phyloP scores from a whole-genome alignment of 2,888 invertebrate genomes.

The Andricus quercusramuli region DNA sequence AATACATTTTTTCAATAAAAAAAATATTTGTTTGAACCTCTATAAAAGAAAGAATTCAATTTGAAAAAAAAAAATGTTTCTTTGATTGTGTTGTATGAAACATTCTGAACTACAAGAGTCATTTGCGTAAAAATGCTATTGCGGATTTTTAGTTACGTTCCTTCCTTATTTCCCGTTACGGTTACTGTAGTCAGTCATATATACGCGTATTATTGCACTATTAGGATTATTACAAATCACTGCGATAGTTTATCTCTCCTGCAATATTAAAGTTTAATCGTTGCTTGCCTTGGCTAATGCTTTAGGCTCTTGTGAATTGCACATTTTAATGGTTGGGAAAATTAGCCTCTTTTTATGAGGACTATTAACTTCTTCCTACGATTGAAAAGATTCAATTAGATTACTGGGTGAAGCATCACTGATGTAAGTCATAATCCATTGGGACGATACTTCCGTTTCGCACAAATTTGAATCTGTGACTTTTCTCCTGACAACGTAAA shows the following conservation, averaged over 20 bases:
- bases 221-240: too few relatives aligned
- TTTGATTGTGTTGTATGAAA: too few relatives aligned
- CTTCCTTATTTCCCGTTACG: too few relatives aligned
- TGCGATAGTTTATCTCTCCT: neutral
- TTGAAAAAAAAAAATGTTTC: too few relatives aligned
- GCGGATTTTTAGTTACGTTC: neutral
- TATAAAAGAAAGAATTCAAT: too few relatives aligned
- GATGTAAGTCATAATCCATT: neutral
- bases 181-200: too few relatives aligned
- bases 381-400: neutral
- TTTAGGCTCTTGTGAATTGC: neutral
- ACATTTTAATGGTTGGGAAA: neutral
- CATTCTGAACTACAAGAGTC: neutral
- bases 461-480: neutral
- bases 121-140: neutral
- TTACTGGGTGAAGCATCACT: neutral
- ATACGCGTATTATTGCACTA: neutral
- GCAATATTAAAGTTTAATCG: neutral
- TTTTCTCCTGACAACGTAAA: neutral
- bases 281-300: neutral
- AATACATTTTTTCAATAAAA: too few relatives aligned
- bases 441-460: neutral
- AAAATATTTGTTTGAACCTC: too few relatives aligned
- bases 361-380: neutral
- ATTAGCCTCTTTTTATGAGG: neutral